Evolutionary conservation across 2,797 vertebrate species (phyloP), one percentile per base, ranked within the genome.

Genomic region (Xiphophorus birchmanni): DNA sequence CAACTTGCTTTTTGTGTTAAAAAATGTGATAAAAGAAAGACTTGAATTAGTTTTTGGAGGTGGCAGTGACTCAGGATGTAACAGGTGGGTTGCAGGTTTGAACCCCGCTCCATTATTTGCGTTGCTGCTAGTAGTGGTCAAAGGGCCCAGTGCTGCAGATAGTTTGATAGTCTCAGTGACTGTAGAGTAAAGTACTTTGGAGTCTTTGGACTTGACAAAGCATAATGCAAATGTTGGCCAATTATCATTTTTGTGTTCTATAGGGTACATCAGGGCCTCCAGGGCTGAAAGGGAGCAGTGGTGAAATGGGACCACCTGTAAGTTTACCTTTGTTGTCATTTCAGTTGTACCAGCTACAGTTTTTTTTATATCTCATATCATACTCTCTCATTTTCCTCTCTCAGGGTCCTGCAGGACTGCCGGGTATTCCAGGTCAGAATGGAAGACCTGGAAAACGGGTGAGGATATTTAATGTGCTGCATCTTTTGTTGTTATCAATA

Each of bases 391-490:
- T 50, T 48, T 74, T 76, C 72, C 76, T 6, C 47, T 45, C 8
- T 23, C 87, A 99, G 98, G 98, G 98, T 88, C 96, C 97, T 23
- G 83, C 96, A 83, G 98, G 98, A 65, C 76, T 95, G 54, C 85
- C 95, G 45, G 98, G 98, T 0, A 89, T 95, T 1, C 89, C 96
- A 0, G 98, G 98, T 71, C 97, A 96, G 0, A 89, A 96, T 0
- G 98, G 98, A n/a, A 97, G 97, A 84, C 88, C 87, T 1, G 98
- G 98, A 37, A 97, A 98, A 90, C 96, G 96, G 96, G 98, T 99
- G 88, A 93, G 96, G 74, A 15, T 32, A 0, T 7, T 77, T 32
- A 23, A 45, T 26, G 42, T 76, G 4, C 0, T 35, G 2, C 11
- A 29, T 44, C 40, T n/a, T 72, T 72, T 72, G 69, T 26, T 7